Evolutionary conservation across 2,113 vertebrate genomes (phyloP).

Genomic region (Orthonyx spaldingii): DNA sequence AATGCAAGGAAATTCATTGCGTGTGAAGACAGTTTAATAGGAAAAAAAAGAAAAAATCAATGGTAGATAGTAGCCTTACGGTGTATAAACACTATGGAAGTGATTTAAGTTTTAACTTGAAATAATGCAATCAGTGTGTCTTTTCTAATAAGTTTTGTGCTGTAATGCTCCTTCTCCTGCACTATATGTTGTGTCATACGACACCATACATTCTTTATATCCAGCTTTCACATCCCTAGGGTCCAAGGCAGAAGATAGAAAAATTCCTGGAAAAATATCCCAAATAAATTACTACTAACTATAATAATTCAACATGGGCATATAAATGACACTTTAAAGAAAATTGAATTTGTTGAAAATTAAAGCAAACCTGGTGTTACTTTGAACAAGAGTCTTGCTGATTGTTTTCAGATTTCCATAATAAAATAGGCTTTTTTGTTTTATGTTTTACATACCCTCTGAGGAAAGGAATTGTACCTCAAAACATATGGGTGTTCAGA

Average conservation of each 20-base stretch:
- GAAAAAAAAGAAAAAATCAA: accelerated
- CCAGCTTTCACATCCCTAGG: background rate
- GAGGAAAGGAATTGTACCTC: constrained; percentile 60
- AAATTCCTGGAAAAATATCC: constrained; percentile 45
- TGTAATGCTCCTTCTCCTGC: background rate
- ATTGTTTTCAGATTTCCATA: constrained; percentile 66
- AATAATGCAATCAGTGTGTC: background rate
- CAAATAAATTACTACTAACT: constrained; percentile 62
- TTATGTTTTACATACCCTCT: constrained; percentile 61
- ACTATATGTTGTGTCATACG: background rate
- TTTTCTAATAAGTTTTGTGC: background rate
- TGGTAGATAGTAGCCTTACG: background rate
- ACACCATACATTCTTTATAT: background rate
- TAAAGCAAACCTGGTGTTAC: constrained; percentile 52
- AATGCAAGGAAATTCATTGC: background rate
- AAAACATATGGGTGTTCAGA: constrained; percentile 55
- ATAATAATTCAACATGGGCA: constrained; percentile 40
- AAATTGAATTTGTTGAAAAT: constrained; percentile 68
- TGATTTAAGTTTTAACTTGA: background rate
- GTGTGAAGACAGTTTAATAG: background rate
- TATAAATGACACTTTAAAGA: constrained; percentile 65
- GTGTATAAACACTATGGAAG: background rate
- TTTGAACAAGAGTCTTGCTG: constrained; percentile 58
- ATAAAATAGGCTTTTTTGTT: constrained; percentile 61
- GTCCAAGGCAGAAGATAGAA: constrained; percentile 49